Base-by-base conservation (phyloP, 2,888 invertebrate species). In the Heliconius erato region DNA sequence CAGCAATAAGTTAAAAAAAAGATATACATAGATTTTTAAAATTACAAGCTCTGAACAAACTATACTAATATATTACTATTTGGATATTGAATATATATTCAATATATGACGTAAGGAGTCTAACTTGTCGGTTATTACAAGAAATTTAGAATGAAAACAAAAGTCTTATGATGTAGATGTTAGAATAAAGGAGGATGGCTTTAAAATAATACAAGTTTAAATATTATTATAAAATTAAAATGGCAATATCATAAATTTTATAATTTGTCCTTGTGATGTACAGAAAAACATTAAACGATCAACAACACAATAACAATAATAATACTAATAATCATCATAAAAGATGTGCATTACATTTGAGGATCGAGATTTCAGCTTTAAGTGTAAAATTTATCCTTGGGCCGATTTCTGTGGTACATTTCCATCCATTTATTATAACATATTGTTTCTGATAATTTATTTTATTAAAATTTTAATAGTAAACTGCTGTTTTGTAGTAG, bases 321-420 rank as follows among this genome's bases (percentile, higher is more conserved):
- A 91, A 91, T 89, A 78, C 82, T 88, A 89, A n/a, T 9, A 40
- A 91, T 91, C 90, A 90, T 88, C 89, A 91, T 92, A 91, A 92
- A 92, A 91, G 89, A 88, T 85, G 49, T 78, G 49, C 19, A 77
- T 79, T 83, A 65, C 68, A 77, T 82, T 80, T 80, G 49, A 88
- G 88, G 85, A 89, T 90, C 89, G 86, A 87, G 88, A 85, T 87
- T 87, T 87, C 87, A 87, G 87, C 87, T 87, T 85, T 84, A 86
- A 86, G 86, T 87, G 83, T 84, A 82, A 84, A 86, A 84, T 82
- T 86, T 88, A 91, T 90, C 92, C 93, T 93, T 93, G 93, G 90
- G 88, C 93, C 91, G 89, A 85, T 90, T 92, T 89, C 88, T 86
- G 84, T 82, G 72, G 28, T 32, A 44, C 32, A 44, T 49, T 65